Base-by-base conservation (phyloP, 2,797 vertebrate species). In the Perodicticus potto region DNA sequence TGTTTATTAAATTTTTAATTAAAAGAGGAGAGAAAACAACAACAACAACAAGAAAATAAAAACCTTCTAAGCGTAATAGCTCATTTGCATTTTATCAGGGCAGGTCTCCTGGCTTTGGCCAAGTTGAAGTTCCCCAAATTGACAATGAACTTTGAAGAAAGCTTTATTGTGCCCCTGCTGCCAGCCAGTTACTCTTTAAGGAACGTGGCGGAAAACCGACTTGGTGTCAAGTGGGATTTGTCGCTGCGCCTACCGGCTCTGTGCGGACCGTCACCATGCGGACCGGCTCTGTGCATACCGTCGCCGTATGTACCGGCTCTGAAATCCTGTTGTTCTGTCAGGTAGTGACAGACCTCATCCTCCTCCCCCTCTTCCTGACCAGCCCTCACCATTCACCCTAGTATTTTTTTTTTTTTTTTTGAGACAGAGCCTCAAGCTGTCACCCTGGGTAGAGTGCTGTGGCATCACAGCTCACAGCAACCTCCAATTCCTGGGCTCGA, bases 71-170 rank as follows among this genome's bases (percentile, higher is more conserved):
- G 65, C 63, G 2, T 73, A 89, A 40, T 87, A 57, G 49, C 40
- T 20, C 40, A 7, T 57, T 1, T 76, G 53, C 63, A 49, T 90
- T 91, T 90, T 34, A 86, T 95, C 57, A 74, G 72, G 9, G 2
- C 22, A 55, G 20, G 32, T 83, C 80, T 93, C 92, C 59, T 63
- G 69, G 29, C 57, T 70, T 25, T 90, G 34, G 59, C 84, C 55
- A 87, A 94, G 76, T n/a, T 25, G 20, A 93, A 72, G 65, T 74
- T 67, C 65, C 69, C 59, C 72, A 95, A 49, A 77, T 88, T 89
- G 92, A 70, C 85, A 25, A 3, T 23, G 43, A 70, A 57, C 63
- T 95, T 91, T 81, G 85, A 37, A 73, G 57, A 63, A 37, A 73
- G 40, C 67, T 27, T 74, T 96, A 29, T 61, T 73, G 92, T 65